These are phyloP conservation scores for Ganaspis sp. DNA, from an alignment of 1,140 invertebrate genomes.

Conservation along the genomic window DNA sequence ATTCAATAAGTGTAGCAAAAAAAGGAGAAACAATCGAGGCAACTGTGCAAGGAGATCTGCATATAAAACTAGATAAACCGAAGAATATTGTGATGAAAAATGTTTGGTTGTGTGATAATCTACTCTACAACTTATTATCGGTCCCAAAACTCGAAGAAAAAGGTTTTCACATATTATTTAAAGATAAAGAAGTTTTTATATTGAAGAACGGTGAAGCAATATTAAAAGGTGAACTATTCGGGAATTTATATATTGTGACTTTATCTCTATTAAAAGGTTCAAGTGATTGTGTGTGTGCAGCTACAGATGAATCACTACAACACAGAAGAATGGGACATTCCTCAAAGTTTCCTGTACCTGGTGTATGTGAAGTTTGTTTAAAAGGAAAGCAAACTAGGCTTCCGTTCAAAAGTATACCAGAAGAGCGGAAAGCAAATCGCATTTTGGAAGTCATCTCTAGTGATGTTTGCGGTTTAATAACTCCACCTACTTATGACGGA, in stretches of 20 bases:
- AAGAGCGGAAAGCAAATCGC: neutral
- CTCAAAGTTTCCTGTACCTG: neutral
- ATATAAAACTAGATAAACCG: no score
- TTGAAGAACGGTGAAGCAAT: neutral
- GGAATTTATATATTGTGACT: neutral
- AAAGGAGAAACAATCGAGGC: no score
- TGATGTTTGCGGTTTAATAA: slow-evolving; percentile 8
- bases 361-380: neutral
- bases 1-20: no score
- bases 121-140: neutral
- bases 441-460: slow-evolving; percentile 12
- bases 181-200: neutral
- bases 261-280: neutral
- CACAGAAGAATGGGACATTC: neutral
- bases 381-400: slow-evolving; percentile 8
- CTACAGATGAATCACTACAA: neutral
- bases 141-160: neutral
- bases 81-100: neutral
- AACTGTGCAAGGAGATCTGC: no score
- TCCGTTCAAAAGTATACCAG: neutral
- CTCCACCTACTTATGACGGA: neutral
- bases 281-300: neutral
- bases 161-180: neutral
- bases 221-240: neutral
- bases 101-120: neutral